phyloP scores from a whole-genome alignment of 1,140 invertebrate species.

The Idris sp. region DNA sequence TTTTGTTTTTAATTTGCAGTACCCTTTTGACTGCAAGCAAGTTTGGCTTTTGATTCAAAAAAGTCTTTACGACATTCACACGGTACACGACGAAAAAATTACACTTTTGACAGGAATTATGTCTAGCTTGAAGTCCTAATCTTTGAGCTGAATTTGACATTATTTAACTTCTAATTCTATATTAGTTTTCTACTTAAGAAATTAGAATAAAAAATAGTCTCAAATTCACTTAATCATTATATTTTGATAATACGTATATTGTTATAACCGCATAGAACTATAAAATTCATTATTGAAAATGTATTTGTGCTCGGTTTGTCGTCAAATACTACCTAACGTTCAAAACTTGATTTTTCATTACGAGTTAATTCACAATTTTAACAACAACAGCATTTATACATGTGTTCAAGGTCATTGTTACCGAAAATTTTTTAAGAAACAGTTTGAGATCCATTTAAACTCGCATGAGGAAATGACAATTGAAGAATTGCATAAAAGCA shows the following conservation, averaged over 20 bases:
- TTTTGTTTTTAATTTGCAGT: not conserved
- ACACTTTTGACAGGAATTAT: not conserved
- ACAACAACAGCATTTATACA: constrained; percentile 12
- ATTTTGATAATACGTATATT: too few relatives aligned
- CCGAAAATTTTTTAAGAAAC: constrained; percentile 11
- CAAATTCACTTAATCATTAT: too few relatives aligned
- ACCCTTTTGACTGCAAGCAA: constrained; percentile 1
- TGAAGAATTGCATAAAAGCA: too few relatives aligned
- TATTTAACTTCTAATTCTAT: too few relatives aligned
- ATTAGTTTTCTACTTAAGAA: too few relatives aligned
- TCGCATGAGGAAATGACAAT: too few relatives aligned
- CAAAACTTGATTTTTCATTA: constrained; percentile 15
- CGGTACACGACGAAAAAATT: not conserved
- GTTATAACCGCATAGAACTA: too few relatives aligned
- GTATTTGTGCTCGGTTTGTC: constrained; percentile 17
- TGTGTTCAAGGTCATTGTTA: constrained; percentile 9
- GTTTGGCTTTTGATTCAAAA: not conserved
- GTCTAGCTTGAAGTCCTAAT: too few relatives aligned
- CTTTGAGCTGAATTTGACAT: too few relatives aligned
- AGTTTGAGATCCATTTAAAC: constrained; percentile 11
- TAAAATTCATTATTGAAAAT: constrained; percentile 20
- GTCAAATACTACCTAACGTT: not conserved
- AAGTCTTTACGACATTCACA: not conserved
- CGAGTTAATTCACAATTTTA: constrained; percentile 7
- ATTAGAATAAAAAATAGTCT: too few relatives aligned